Conservation (phyloP, 2,797 vertebrate species). For the Mustela erminea region DNA sequence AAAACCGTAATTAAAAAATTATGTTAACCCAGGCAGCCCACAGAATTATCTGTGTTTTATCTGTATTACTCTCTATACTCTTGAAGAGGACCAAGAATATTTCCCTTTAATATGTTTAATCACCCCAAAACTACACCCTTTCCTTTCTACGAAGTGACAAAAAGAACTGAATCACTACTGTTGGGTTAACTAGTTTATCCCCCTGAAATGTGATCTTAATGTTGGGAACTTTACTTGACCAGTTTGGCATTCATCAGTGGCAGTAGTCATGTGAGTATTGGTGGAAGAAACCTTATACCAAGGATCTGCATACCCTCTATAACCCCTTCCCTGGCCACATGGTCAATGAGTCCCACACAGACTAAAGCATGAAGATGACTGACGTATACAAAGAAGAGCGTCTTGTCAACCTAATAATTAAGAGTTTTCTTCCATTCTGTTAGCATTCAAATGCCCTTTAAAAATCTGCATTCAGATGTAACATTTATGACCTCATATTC, state of each 20-base stretch:
- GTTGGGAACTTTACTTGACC: neutral
- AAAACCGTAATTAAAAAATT: neutral
- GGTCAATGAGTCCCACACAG: neutral
- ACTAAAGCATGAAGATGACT: neutral
- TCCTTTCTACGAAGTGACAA: neutral
- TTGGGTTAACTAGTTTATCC: neutral
- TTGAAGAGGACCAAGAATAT: neutral
- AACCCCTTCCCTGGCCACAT: neutral
- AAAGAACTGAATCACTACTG: neutral
- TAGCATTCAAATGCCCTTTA: neutral
- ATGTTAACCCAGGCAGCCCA: neutral
- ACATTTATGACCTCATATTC: neutral
- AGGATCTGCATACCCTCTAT: fast-evolving
- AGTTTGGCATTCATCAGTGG: neutral
- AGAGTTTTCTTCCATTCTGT: neutral
- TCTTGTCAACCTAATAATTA: neutral
- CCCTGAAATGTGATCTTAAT: neutral
- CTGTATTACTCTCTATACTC: neutral
- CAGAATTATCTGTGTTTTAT: neutral
- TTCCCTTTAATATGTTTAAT: neutral
- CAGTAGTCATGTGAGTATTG: neutral
- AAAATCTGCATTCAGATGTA: neutral
- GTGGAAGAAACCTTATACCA: neutral
- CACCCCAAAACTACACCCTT: neutral
- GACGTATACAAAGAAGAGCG: neutral